These are phyloP conservation scores for Magallana nippona DNA, from an alignment of 2,888 invertebrate genomes.

Conservation along the genomic window DNA sequence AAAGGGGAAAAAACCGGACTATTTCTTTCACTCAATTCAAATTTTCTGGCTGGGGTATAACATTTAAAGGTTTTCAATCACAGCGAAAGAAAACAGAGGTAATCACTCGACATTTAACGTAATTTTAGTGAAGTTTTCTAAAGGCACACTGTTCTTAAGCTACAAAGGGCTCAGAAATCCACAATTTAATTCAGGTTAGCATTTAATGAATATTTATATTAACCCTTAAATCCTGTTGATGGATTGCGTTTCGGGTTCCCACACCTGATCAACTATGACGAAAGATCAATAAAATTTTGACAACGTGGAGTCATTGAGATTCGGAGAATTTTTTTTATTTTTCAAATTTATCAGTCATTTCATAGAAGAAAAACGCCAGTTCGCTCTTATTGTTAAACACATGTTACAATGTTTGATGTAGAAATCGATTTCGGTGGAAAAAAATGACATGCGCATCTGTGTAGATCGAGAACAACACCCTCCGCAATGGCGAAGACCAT, in stretches of 20 bases:
- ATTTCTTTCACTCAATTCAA: too few relatives aligned
- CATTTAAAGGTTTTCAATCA: not conserved
- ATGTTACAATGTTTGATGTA: conserved; percentile 18
- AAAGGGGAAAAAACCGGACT: too few relatives aligned
- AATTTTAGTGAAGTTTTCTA: not conserved
- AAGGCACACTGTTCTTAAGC: not conserved
- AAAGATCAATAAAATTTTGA: conserved; percentile 12
- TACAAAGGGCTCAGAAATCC: not conserved
- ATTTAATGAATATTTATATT: conserved; percentile 33
- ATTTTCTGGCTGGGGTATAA: not conserved
- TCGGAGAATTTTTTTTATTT: not conserved
- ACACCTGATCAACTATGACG: conserved; percentile 16
- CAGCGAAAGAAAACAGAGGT: not conserved
- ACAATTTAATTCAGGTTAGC: not conserved
- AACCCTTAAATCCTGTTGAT: conserved; percentile 27
- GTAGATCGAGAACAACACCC: conserved; percentile 15
- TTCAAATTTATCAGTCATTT: not conserved
- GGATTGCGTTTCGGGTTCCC: conserved; percentile 18
- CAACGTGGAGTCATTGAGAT: not conserved
- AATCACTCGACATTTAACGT: not conserved
- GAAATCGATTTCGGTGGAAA: conserved; percentile 20
- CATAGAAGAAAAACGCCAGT: not conserved
- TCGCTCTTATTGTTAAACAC: conserved; percentile 20
- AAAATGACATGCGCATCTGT: conserved; percentile 32
- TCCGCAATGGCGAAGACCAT: not conserved